Base-by-base conservation (phyloP, 2,113 vertebrate genomes). In the Microtus oregoni region DNA sequence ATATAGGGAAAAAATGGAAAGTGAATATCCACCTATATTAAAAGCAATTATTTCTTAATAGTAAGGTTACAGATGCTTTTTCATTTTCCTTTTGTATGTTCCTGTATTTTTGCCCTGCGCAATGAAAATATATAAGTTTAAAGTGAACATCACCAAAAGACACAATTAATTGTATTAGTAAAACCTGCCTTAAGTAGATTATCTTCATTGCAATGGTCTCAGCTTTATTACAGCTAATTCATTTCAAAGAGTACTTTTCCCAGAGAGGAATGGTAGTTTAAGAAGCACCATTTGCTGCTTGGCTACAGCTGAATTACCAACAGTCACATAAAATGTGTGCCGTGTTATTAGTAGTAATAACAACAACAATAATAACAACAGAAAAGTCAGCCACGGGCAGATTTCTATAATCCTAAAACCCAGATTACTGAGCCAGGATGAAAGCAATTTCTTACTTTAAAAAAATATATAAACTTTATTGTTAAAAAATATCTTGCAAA, bases 141-240 rank as follows among this genome's bases (percentile, higher is more conserved):
- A 95, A 68, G 67, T 83, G 17, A 76, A 89, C 85, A 87, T 38
- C 1, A 81, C 77, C 89, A 68, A 93, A 41, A 92, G 4, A 78
- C 17, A 94, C 92, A 78, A 68, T 72, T 85, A 91, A 89, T 50
- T 92, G 8, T 67, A 82, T 50, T 68, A 81, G 22, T 86, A 28
- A 87, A 89, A 58, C 86, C 17, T 55, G 90, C 5, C 90, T 89
- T 82, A 96, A 96, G 76, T 47, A 73, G 26, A 83, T 67, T 67
- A 61, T 65, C 67, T 82, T 94, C 63, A 65, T 7, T 79, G 22
- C 55, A 35, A 52, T 30, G 58, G 30, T 55, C 38, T 94, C 47
- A 73, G 12, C 81, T 94, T 82, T 26, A 52, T 55, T 73, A 41
- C 38, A 81, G 41, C 50, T 92, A 92, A 67, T 38, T 75, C 73